A percentile compares a stretch with the other conserved stretches of the same genome.
These are phyloP conservation scores for Brachypterus glaber DNA, from an alignment of 2,888 invertebrate species.

Conservation along the genomic window DNA sequence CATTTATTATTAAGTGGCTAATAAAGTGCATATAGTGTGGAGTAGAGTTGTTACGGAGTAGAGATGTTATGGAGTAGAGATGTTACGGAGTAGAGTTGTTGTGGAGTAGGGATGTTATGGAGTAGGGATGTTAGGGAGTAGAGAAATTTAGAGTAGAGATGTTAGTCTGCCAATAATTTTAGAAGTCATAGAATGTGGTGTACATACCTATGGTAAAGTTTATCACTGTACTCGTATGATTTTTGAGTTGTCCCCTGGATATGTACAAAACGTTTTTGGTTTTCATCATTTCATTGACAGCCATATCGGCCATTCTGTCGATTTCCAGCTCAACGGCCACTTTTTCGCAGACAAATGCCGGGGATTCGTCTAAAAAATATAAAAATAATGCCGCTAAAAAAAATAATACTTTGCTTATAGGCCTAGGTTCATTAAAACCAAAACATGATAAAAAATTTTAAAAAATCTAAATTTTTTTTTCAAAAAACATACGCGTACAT, in stretches of 20 bases:
- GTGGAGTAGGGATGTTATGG: too few species aligned
- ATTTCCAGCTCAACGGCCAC: slow-evolving; percentile 84
- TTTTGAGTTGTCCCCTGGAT: slow-evolving; percentile 77
- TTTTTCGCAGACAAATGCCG: slow-evolving; percentile 87
- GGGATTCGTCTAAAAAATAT: slow-evolving; percentile 63
- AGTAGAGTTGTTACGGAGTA: too few species aligned
- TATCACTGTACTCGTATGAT: slow-evolving; percentile 83
- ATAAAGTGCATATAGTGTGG: too few species aligned
- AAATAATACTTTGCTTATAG: too few species aligned
- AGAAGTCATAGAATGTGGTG: slow-evolving; percentile 1
- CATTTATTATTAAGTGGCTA: too few species aligned
- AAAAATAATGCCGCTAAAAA: too few species aligned
- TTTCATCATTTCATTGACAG: slow-evolving; percentile 74
- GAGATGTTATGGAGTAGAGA: too few species aligned
- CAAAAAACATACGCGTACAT: too few species aligned
- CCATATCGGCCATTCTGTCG: slow-evolving; percentile 81
- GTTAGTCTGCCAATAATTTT: too few species aligned
- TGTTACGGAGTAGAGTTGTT: too few species aligned
- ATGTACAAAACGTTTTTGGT: slow-evolving; percentile 79
- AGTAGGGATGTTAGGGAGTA: too few species aligned
- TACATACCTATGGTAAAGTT: slow-evolving; percentile 59
- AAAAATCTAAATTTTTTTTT: slow-evolving; percentile 4
- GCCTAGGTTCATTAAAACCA: slow-evolving; percentile 11
- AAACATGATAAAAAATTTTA: slow-evolving; percentile 3
- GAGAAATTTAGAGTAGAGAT: too few species aligned